Base-by-base conservation (phyloP, 2,888 invertebrate species). In the Syrista parreyssii region DNA sequence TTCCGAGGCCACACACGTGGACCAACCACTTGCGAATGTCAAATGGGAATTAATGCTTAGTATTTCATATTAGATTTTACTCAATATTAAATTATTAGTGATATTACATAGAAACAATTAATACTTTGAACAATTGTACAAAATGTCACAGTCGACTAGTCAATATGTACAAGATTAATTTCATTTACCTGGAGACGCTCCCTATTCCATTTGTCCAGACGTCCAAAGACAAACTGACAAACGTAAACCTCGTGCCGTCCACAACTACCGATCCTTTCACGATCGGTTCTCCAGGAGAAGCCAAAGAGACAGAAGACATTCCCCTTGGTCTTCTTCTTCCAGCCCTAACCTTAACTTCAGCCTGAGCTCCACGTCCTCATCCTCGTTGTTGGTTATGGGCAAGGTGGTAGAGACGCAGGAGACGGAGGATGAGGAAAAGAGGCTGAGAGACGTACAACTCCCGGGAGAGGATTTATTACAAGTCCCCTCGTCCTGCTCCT, bases 381-480 rank as follows among this genome's bases (percentile, higher is more conserved):
- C 75, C 15, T 11, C 68, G 55, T 55, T 23, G 23, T 55, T 6
- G 55, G 9, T 55, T 23, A 9, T 0, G 23, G 55, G 15, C 55
- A 23, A 9, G 23, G 55, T 55, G 55, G 71, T 2, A 31, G 71
- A 71, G 71, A 33, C 71, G 32, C 71, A 12, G 71, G 71, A 55
- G 55, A 23, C 55, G 55, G 1, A 23, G 55, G 55, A 55, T 9
- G 55, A 81, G 74, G 81, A 80, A 82, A 82, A 86, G 88, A 88
- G 40, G 68, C 71, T 33, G 35, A 72, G 78, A 78, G 88, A 90
- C 87, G 82, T 88, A 89, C 89, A 88, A 86, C 89, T 88, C 86
- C 86, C 82, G 81, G 83, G 80, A 82, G 87, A 89, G 86, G 87
- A 90, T 90, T 90, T 90, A 89, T 89, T 89, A 85, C 89, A 83